These are phyloP conservation scores for Coracias cyanogaster DNA, from an alignment of 2,797 vertebrate genomes.

Conservation along the genomic window DNA sequence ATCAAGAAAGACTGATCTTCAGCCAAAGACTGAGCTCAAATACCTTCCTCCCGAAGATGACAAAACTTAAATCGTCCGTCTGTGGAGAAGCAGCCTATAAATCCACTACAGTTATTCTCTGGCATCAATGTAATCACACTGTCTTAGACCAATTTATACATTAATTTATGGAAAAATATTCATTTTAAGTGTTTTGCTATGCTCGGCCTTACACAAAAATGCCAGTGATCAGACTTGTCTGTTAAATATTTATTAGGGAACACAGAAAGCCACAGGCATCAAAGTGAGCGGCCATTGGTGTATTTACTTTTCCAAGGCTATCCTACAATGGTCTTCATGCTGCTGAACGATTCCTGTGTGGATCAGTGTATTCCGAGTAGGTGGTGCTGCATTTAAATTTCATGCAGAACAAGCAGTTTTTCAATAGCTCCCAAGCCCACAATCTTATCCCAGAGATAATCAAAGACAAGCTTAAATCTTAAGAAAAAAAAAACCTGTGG, in stretches of 20 bases:
- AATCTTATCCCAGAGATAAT: neutral
- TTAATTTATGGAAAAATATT: neutral
- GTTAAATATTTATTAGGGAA: neutral
- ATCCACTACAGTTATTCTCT: neutral
- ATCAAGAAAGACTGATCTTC: neutral
- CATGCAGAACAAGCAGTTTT: neutral
- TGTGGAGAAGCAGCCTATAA: conserved; percentile 10
- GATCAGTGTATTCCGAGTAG: neutral
- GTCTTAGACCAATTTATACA: neutral
- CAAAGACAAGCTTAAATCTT: neutral
- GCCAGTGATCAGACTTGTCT: neutral
- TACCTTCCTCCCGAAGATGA: neutral
- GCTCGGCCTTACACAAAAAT: neutral
- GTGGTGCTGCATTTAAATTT: neutral
- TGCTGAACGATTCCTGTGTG: neutral
- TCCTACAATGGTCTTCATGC: neutral
- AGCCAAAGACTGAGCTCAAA: neutral
- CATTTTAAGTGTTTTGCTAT: neutral
- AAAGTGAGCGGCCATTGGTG: neutral
- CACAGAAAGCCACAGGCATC: neutral
- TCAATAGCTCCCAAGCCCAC: neutral
- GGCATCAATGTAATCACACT: neutral
- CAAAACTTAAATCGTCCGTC: neutral
- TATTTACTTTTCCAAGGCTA: neutral
- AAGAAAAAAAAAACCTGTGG: neutral